Base-by-base conservation (phyloP, 2,888 invertebrate species). In the Balanococcus diminutus region DNA sequence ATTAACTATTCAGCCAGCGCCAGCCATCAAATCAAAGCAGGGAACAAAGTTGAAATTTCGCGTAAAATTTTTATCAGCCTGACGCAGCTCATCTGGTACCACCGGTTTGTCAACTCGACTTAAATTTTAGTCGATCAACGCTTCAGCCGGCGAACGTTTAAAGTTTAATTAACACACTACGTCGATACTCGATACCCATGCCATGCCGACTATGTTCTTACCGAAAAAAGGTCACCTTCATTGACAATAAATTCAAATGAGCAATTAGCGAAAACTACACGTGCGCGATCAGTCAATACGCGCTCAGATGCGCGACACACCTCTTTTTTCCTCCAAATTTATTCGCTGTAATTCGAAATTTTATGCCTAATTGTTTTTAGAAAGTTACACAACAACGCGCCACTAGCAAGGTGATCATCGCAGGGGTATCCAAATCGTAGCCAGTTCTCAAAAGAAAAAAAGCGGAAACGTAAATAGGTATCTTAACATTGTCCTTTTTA, bases 251-350 rank as follows among this genome's bases (percentile, higher is more conserved):
- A 79, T 79, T 79, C 8, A 79, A 79, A 79, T 79, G 36, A 79
- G 75, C 75, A 79, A 79, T 79, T 79, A 79, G 75, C 75, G 19
- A 79, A 72, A 72, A 31, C n/a, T 72, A 79, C 75, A 32, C 75
- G 75, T 79, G 32, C 32, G 19, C 36, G 9, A 36, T 79, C 36
- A 28, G 75, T 79, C 75, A 79, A 79, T 79, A 79, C 19, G 36
- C 32, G 36, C 32, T 36, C n/a, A 28, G 75, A 36, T 32, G 31
- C 75, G 75, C 75, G 75, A 79, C 75, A 79, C 75, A 79, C 75
- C 75, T 79, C 72, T 72, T 31, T 72, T 72, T 79, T 79, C 14
- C 28, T 1, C 4, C 2, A 28, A 67, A 22, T 56, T 56, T 28
- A 67, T 28, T 67, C 67, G 67, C 28, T n/a, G 19, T 67, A 3